Percentiles rank a stretch among this genome's conserved stretches.
phyloP scores from a whole-genome alignment of 2,797 vertebrate species.

The Chrosomus eos region DNA sequence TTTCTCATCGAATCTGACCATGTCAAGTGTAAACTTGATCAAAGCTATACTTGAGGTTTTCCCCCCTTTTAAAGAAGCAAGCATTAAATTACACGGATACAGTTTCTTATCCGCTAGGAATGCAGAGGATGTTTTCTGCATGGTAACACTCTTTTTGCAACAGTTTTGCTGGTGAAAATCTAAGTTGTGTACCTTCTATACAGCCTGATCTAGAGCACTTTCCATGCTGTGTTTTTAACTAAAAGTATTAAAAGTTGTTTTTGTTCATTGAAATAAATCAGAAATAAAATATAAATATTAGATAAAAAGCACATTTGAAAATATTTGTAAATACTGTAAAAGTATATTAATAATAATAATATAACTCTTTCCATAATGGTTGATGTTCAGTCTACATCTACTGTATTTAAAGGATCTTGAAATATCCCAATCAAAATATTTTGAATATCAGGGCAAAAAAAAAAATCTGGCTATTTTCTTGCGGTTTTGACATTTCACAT shows the following conservation, averaged over 20 bases:
- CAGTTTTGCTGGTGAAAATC: not conserved
- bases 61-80: not conserved
- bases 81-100: conserved; percentile 15
- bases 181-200: not conserved
- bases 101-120: conserved; percentile 15
- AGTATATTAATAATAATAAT: not conserved
- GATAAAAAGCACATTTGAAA: not conserved
- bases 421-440: not conserved
- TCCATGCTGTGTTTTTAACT: not conserved
- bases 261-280: not conserved
- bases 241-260: not conserved
- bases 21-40: conserved; percentile 21
- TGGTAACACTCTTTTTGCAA: not conserved
- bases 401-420: not conserved
- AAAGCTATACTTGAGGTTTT: conserved; percentile 9
- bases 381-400: not conserved
- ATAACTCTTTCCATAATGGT: not conserved
- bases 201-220: not conserved
- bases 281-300: not conserved
- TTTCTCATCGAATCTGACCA: conserved; percentile 24
- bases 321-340: not conserved
- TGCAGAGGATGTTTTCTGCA: not conserved
- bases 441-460: not conserved
- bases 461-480: not conserved
- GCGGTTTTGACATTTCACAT: not conserved